Conservation (phyloP, 2,888 invertebrate species). For the Linnaemya vulpina region DNA sequence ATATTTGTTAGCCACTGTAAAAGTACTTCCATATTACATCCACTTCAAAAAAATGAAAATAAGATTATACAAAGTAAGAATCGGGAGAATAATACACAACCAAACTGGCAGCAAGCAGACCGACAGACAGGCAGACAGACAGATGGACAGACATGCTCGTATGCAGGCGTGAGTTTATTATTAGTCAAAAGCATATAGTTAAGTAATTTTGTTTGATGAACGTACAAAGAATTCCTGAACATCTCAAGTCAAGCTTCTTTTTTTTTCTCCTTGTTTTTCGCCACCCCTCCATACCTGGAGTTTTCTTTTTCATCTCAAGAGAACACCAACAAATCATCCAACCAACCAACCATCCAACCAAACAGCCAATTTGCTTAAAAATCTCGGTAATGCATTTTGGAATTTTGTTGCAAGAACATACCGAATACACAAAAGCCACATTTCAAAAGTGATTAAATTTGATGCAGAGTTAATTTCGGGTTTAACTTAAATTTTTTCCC, state of each 20-base stretch:
- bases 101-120: slow-evolving; percentile 11
- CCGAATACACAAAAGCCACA: slow-evolving; percentile 56
- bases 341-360: not conserved
- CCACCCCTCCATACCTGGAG: not conserved
- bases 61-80: slow-evolving; percentile 41
- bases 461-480: slow-evolving; percentile 80
- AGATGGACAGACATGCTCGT: slow-evolving; percentile 59
- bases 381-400: slow-evolving; percentile 58
- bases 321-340: not conserved
- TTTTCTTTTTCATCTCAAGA: not conserved
- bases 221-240: slow-evolving; percentile 63
- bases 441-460: slow-evolving; percentile 82
- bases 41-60: slow-evolving; percentile 22
- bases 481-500: slow-evolving; percentile 56
- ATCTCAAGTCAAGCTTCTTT: slow-evolving; percentile 22
- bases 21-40: slow-evolving; percentile 17
- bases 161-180: slow-evolving; percentile 75
- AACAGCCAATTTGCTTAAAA: slow-evolving; percentile 57
- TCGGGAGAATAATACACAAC: slow-evolving; percentile 19
- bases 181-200: slow-evolving; percentile 73
- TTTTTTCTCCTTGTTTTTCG: not conserved
- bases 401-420: slow-evolving; percentile 35
- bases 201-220: slow-evolving; percentile 74
- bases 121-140: slow-evolving; percentile 23
- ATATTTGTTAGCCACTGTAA: slow-evolving; percentile 16